Conservation (phyloP, 2,888 invertebrate genomes). For the Catocala sponsa region DNA sequence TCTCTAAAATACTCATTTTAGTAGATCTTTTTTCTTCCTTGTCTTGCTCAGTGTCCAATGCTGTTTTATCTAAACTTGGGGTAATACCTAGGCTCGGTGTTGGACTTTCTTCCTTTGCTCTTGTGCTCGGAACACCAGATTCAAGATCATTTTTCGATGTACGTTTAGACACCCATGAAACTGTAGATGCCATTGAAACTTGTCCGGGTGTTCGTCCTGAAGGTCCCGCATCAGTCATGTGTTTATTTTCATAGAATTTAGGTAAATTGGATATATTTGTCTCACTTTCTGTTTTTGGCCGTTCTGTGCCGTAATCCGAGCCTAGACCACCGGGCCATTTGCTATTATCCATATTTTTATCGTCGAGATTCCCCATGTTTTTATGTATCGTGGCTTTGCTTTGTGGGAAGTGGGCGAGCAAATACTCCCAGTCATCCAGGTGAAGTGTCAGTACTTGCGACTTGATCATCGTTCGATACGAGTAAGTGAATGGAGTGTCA, state of each 20-base stretch:
- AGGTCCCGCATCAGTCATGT: conserved; percentile 5
- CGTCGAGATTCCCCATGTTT: conserved; percentile 37
- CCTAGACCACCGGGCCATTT: conserved; percentile 37
- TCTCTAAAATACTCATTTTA: conserved; percentile 20
- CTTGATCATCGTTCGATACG: conserved; percentile 67
- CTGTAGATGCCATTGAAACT: conserved; percentile 6
- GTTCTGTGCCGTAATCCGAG: neutral
- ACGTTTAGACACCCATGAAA: conserved; percentile 5
- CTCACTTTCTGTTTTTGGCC: neutral
- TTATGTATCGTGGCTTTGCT: conserved; percentile 63
- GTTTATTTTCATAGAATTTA: conserved; percentile 6
- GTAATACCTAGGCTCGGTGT: neutral
- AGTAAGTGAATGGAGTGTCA: conserved; percentile 63
- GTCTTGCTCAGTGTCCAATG: neutral
- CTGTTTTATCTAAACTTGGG: neutral
- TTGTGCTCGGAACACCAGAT: neutral
- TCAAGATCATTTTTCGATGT: neutral
- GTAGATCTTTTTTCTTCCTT: neutral
- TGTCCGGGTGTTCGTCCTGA: conserved; percentile 2
- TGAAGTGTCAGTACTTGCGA: conserved; percentile 71
- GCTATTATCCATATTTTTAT: conserved; percentile 2
- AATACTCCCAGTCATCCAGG: conserved; percentile 70
- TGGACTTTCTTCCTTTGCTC: neutral
- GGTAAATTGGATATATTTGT: conserved; percentile 6
- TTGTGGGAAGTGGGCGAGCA: conserved; percentile 70